Evolutionary conservation across 2,888 invertebrate genomes (phyloP).

Genomic region (Acutogordius australiensis): DNA sequence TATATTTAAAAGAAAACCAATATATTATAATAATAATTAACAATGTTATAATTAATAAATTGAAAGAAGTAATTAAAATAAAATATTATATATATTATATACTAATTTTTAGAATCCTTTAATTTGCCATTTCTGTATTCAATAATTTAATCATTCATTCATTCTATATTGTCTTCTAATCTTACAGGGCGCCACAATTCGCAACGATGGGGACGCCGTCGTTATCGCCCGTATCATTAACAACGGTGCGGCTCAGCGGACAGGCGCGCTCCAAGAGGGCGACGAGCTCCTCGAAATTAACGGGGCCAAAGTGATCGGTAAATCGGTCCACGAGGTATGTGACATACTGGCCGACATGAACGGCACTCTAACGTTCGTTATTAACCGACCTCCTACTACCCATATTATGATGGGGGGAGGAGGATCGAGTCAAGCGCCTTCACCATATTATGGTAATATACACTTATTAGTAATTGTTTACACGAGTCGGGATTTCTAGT

Average conservation of each 20-base stretch:
- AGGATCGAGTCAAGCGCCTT: too few relatives aligned
- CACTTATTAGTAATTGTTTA: too few relatives aligned
- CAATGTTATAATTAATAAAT: too few relatives aligned
- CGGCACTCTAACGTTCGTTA: constrained; percentile 59
- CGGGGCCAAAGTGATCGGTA: constrained; percentile 72
- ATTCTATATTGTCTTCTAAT: neutral
- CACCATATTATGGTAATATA: too few relatives aligned
- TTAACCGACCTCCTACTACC: too few relatives aligned
- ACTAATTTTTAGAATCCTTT: neutral
- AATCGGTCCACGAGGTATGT: constrained; percentile 86
- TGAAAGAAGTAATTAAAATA: too few relatives aligned
- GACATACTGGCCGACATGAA: constrained; percentile 56
- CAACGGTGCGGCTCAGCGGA: constrained; percentile 83
- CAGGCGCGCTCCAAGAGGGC: constrained; percentile 62
- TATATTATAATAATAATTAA: too few relatives aligned
- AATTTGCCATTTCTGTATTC: neutral
- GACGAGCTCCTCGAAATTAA: constrained; percentile 84
- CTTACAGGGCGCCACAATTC: constrained; percentile 32
- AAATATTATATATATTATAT: too few relatives aligned
- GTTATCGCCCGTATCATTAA: constrained; percentile 79
- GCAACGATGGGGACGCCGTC: constrained; percentile 78
- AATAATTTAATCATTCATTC: neutral
- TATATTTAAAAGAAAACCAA: too few relatives aligned
- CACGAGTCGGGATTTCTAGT: too few relatives aligned
- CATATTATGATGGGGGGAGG: too few relatives aligned